Evolutionary conservation across 2,113 vertebrate species (phyloP).

Genomic region (Clinocottus analis): DNA sequence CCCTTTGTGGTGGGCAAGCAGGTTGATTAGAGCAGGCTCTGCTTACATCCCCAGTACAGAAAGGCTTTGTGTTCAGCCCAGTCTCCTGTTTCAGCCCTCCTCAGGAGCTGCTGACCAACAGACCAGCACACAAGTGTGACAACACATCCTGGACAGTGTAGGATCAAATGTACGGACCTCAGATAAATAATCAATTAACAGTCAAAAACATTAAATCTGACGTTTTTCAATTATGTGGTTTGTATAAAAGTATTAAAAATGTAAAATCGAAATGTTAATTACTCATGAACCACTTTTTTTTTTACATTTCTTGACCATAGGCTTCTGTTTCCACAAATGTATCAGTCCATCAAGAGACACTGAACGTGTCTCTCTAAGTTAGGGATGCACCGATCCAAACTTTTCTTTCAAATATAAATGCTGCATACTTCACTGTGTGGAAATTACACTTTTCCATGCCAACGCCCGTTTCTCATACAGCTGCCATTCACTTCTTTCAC

Average conservation of each 20-base stretch:
- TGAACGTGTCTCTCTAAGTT: not conserved
- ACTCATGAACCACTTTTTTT: not conserved
- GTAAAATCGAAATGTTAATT: not conserved
- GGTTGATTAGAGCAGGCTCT: constrained; percentile 77
- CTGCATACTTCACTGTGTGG: not conserved
- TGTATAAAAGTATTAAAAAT: no score
- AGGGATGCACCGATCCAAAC: not conserved
- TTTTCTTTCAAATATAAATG: not conserved
- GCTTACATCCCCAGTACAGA: constrained; percentile 70
- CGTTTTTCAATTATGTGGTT: not conserved
- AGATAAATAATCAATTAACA: constrained; percentile 8
- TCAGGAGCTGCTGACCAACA: constrained; percentile 57
- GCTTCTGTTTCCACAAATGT: constrained; percentile 1
- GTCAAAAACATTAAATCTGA: not conserved
- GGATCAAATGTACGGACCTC: not conserved
- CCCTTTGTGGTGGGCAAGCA: constrained; percentile 78
- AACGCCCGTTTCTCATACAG: not conserved
- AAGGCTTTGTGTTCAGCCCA: constrained; percentile 71
- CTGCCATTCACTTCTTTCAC: not conserved
- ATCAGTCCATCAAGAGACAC: not conserved
- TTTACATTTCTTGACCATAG: not conserved
- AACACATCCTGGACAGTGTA: constrained; percentile 3
- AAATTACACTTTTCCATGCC: not conserved
- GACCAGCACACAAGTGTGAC: constrained; percentile 40
- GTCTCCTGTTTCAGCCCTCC: constrained; percentile 75